Conservation (phyloP, 35 echinoderm and acorn worm genomes). For the Lytechinus variegatus region DNA sequence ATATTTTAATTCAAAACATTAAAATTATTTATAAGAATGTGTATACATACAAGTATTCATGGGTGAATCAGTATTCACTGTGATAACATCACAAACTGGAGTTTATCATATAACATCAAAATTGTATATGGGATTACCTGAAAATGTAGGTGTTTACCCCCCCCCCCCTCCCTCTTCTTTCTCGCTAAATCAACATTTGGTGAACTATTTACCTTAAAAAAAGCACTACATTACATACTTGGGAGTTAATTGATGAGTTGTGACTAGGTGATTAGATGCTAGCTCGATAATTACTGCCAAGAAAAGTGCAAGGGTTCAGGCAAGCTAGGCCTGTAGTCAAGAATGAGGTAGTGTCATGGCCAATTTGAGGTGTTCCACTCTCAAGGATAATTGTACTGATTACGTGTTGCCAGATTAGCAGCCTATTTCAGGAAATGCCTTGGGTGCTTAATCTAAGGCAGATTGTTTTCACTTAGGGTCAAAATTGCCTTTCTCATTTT, state of each 20-base stretch:
- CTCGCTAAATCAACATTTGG: background rate
- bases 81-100: too few relatives aligned
- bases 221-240: background rate
- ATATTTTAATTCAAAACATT: too few relatives aligned
- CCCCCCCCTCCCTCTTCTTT: too few relatives aligned
- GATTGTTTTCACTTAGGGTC: background rate
- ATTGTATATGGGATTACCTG: too few relatives aligned
- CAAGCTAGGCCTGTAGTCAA: background rate
- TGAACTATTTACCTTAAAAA: background rate
- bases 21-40: too few relatives aligned
- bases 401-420: background rate
- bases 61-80: too few relatives aligned
- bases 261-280: constrained; percentile 23
- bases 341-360: background rate
- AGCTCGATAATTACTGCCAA: constrained; percentile 22
- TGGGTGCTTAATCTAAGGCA: background rate
- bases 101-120: too few relatives aligned
- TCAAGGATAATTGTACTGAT: constrained; percentile 21
- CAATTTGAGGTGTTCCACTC: background rate
- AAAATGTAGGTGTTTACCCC: too few relatives aligned
- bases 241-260: background rate
- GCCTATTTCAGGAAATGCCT: constrained; percentile 14
- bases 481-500: background rate
- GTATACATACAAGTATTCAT: too few relatives aligned
- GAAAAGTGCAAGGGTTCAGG: constrained; percentile 24